These are phyloP conservation scores for Diadegma fenestrale DNA, from an alignment of 2,888 invertebrate species.

Conservation along the genomic window DNA sequence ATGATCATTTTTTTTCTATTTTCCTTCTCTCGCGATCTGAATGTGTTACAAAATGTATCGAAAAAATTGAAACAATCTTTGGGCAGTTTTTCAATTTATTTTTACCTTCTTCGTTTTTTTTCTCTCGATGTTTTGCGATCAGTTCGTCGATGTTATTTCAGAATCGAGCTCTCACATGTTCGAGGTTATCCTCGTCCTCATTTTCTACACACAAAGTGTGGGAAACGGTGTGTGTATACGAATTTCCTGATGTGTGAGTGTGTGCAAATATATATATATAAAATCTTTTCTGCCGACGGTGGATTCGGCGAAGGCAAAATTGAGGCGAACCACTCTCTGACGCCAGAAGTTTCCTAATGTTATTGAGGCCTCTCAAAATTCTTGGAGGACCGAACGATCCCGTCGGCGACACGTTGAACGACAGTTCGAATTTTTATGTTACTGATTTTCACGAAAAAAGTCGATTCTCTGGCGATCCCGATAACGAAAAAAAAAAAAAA, in stretches of 20 bases:
- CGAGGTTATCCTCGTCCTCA: slow-evolving; percentile 30
- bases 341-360: slow-evolving; percentile 24
- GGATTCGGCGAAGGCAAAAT: slow-evolving; percentile 31
- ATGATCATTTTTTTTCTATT: background rate
- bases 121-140: slow-evolving; percentile 8
- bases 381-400: slow-evolving; percentile 27
- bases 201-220: slow-evolving; percentile 35
- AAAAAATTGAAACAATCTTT: slow-evolving; percentile 19
- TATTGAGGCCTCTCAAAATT: slow-evolving; percentile 47
- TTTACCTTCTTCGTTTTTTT: background rate
- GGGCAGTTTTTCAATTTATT: background rate
- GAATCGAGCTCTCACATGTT: slow-evolving; percentile 39
- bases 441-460: slow-evolving; percentile 22
- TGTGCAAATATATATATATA: slow-evolving; percentile 20
- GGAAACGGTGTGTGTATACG: background rate
- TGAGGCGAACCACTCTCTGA: slow-evolving; percentile 26
- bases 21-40: background rate
- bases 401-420: background rate
- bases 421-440: slow-evolving; percentile 48
- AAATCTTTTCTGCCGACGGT: slow-evolving; percentile 54
- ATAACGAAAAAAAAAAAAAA: background rate
- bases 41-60: slow-evolving; percentile 13
- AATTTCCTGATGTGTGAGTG: background rate
- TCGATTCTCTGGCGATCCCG: slow-evolving; percentile 3
- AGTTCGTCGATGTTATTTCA: slow-evolving; percentile 53